phyloP scores from a whole-genome alignment of 2,888 invertebrate genomes.

The Drosophila gaucha region DNA sequence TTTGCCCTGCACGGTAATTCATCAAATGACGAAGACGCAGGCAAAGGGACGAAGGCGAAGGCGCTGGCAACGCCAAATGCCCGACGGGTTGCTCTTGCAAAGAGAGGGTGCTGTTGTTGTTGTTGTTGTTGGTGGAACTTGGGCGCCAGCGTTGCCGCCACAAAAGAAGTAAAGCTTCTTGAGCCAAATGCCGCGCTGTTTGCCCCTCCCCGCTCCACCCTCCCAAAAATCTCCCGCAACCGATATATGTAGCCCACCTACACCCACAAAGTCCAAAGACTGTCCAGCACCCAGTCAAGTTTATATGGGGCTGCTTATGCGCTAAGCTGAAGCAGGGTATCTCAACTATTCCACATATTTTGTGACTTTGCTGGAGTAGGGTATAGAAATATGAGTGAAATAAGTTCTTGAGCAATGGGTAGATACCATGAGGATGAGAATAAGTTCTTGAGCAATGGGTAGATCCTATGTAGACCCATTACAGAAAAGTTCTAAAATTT shows the following conservation, averaged over 20 bases:
- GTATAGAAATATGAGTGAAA: not conserved
- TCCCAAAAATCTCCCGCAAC: slow-evolving; percentile 22
- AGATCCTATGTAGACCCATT: no score
- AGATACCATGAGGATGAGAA: no score
- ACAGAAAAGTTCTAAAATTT: no score
- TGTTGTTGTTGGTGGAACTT: slow-evolving; percentile 19
- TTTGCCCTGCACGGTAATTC: slow-evolving; percentile 80
- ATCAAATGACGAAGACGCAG: slow-evolving; percentile 80
- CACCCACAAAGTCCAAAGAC: slow-evolving; percentile 54
- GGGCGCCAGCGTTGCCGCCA: slow-evolving; percentile 60
- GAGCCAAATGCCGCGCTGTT: slow-evolving; percentile 51
- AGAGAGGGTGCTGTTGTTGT: not conserved
- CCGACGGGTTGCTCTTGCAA: slow-evolving; percentile 32
- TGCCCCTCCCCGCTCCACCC: slow-evolving; percentile 8
- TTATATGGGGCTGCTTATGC: slow-evolving; percentile 39
- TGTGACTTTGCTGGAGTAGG: not conserved
- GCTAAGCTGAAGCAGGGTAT: slow-evolving; percentile 25
- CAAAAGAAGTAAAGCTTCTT: slow-evolving; percentile 80
- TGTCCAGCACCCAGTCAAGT: slow-evolving; percentile 63
- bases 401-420: not conserved
- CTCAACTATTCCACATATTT: not conserved
- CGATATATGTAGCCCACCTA: slow-evolving; percentile 16
- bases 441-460: no score
- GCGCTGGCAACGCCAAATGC: slow-evolving; percentile 39
- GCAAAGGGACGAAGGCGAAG: slow-evolving; percentile 40